phyloP scores from a whole-genome alignment of 1,140 invertebrate genomes.

The Teleopsis dalmanni region DNA sequence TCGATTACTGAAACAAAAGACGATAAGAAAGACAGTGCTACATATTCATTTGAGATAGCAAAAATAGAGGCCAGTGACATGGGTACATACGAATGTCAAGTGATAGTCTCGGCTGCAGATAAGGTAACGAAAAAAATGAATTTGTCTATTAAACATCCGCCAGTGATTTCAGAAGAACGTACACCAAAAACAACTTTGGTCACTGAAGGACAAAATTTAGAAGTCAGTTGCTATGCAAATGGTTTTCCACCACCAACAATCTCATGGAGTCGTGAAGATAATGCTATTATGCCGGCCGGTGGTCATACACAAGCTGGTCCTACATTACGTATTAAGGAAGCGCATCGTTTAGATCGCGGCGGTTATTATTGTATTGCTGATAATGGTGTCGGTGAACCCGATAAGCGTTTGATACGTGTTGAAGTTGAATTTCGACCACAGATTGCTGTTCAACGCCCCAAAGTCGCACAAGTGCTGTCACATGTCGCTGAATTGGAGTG shows the following conservation, averaged over 20 bases:
- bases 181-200: conserved; percentile 63
- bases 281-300: conserved; percentile 72
- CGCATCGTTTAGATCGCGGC: conserved; percentile 70
- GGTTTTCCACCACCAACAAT: conserved; percentile 65
- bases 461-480: conserved; percentile 66
- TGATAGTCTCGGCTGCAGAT: conserved; percentile 60
- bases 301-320: conserved; percentile 67
- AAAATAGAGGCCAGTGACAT: conserved; percentile 78
- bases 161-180: conserved; percentile 71
- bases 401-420: conserved; percentile 64
- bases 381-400: conserved; percentile 71
- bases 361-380: conserved; percentile 83
- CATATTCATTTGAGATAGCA: conserved; percentile 59
- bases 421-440: conserved; percentile 76
- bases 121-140: conserved; percentile 64
- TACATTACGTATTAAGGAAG: conserved; percentile 57
- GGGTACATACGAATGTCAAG: conserved; percentile 69
- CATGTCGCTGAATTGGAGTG: conserved; percentile 77
- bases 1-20: conserved; percentile 52
- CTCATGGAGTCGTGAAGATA: conserved; percentile 73
- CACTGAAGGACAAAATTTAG: conserved; percentile 59
- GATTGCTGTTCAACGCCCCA: conserved; percentile 60
- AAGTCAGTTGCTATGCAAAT: conserved; percentile 66
- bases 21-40: conserved; percentile 53
- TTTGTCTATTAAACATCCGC: conserved; percentile 64